Evolutionary conservation across 2,888 invertebrate species (phyloP).

Genomic region (Aplocera efformata): DNA sequence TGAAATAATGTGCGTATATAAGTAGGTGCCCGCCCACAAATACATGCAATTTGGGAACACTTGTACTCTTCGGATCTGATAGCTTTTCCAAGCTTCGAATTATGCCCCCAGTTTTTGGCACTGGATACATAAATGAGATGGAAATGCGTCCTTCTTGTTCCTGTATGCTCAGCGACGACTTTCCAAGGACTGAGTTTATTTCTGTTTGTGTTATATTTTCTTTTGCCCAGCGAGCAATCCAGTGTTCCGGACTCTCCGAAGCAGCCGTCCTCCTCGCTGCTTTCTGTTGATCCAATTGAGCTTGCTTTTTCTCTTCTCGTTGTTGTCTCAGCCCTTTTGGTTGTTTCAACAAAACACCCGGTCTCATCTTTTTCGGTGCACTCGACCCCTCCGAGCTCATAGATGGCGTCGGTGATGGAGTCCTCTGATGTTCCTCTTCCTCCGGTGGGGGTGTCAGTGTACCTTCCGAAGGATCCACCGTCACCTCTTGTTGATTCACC

Average conservation of each 20-base stretch:
- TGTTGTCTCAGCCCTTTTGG: too few relatives aligned
- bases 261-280: neutral
- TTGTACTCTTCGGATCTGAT: slow-evolving; percentile 13
- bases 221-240: slow-evolving; percentile 4
- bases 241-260: neutral
- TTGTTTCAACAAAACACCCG: too few relatives aligned
- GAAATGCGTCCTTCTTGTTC: slow-evolving; percentile 16
- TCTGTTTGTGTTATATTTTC: slow-evolving; percentile 9
- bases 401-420: too few relatives aligned
- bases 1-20: too few relatives aligned
- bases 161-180: slow-evolving; percentile 19
- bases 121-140: slow-evolving; percentile 21
- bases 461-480: too few relatives aligned
- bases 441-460: slow-evolving; percentile 1
- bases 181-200: slow-evolving; percentile 23
- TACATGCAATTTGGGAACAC: slow-evolving; percentile 21
- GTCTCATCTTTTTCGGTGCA: too few relatives aligned
- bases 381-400: too few relatives aligned
- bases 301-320: too few relatives aligned
- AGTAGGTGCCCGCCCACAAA: too few relatives aligned
- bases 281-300: neutral
- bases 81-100: too few relatives aligned
- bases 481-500: too few relatives aligned
- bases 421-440: neutral
- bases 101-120: slow-evolving; percentile 19